Percentiles rank a stretch among this genome's conserved stretches.
These are phyloP conservation scores for Rutilus rutilus DNA, from an alignment of 2,113 vertebrate genomes.

Conservation along the genomic window DNA sequence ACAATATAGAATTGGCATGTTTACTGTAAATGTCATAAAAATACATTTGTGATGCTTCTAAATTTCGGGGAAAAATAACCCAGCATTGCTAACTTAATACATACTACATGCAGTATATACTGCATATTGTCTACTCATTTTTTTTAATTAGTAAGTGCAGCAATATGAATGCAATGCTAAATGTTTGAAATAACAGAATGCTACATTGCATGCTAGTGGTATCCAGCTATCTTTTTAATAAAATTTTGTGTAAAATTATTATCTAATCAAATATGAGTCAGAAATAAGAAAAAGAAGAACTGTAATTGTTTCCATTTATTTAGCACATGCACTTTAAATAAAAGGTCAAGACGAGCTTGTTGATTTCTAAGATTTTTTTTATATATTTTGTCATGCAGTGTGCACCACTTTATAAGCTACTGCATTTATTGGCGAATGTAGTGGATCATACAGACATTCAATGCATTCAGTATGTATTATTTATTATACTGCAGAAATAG, in stretches of 20 bases:
- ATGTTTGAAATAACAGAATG: background rate
- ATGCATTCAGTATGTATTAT: background rate
- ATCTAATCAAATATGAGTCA: background rate
- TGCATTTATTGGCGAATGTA: background rate
- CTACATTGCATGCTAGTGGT: background rate
- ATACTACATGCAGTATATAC: no score
- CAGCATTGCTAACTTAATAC: no score
- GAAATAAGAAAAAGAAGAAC: background rate
- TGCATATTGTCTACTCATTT: no score
- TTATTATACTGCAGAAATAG: background rate
- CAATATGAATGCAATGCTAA: background rate
- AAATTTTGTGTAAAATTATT: no score
- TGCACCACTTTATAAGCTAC: background rate
- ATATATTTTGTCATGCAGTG: background rate
- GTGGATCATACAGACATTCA: background rate
- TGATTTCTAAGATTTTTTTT: background rate
- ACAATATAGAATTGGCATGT: no score
- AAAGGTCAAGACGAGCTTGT: background rate
- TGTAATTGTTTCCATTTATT: background rate
- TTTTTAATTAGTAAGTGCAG: background rate
- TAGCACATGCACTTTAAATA: background rate
- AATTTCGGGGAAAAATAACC: no score
- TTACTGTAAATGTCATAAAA: no score
- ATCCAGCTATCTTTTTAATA: background rate
- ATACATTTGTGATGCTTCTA: no score